Conservation (phyloP, 2,888 invertebrate species). For the Sarcophaga rosellei region DNA sequence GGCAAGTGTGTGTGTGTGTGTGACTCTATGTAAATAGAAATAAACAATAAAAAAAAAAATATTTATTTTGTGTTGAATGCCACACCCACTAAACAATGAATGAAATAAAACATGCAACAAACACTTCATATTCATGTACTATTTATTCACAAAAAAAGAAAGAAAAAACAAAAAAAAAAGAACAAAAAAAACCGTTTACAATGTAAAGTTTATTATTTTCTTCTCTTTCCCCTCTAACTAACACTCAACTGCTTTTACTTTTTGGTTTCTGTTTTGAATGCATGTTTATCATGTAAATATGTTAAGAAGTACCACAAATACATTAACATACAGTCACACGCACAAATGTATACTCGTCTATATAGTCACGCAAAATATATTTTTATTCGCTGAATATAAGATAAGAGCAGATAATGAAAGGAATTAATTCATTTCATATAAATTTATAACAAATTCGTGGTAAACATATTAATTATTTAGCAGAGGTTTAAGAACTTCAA, state of each 20-base stretch:
- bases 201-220: not conserved
- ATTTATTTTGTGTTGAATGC: slow-evolving; percentile 41
- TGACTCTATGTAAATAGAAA: slow-evolving; percentile 1
- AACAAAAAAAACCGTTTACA: not conserved
- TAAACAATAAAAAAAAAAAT: slow-evolving; percentile 9
- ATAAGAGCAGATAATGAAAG: too few relatives aligned
- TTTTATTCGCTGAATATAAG: too few relatives aligned
- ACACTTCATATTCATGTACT: slow-evolving; percentile 10
- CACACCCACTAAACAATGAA: slow-evolving; percentile 57
- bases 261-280: not conserved
- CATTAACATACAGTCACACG: not conserved
- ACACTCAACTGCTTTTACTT: not conserved
- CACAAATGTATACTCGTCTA: not conserved
- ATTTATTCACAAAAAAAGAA: not conserved
- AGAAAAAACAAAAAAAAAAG: not conserved
- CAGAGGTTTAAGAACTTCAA: too few relatives aligned
- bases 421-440: too few relatives aligned
- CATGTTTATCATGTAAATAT: slow-evolving; percentile 13
- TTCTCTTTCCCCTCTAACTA: not conserved
- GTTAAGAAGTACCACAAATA: slow-evolving; percentile 1
- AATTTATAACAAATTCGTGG: too few relatives aligned
- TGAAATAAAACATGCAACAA: slow-evolving; percentile 16
- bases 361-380: slow-evolving; percentile 1
- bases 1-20: not conserved
- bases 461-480: too few relatives aligned